A percentile compares a stretch with the other conserved stretches of the same genome.
phyloP scores from a whole-genome alignment of 2,113 vertebrate genomes.

The Acinonyx jubatus region DNA sequence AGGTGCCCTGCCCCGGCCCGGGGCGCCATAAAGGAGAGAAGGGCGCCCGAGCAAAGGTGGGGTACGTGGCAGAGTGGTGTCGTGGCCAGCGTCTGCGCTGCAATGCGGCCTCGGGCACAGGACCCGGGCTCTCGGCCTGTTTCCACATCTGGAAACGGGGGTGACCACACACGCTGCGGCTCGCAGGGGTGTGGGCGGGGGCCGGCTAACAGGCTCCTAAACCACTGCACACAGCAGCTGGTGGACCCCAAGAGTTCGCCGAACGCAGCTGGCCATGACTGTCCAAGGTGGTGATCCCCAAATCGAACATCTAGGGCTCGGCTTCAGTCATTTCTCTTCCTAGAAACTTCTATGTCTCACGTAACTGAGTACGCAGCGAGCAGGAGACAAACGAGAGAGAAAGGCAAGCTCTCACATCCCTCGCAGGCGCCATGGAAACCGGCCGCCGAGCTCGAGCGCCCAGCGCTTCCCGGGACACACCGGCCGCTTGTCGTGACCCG shows the following conservation, averaged over 20 bases:
- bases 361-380: background rate
- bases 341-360: background rate
- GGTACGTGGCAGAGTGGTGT: rapidly evolving
- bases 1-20: background rate
- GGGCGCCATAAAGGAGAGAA: background rate
- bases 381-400: background rate
- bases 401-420: background rate
- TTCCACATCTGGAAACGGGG: background rate
- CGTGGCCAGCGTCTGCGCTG: background rate
- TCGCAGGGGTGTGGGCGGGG: background rate
- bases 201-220: rapidly evolving
- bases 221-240: rapidly evolving
- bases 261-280: rapidly evolving
- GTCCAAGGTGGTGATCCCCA: rapidly evolving
- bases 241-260: rapidly evolving
- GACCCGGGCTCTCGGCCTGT: rapidly evolving
- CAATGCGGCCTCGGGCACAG: rapidly evolving
- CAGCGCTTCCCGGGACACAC: background rate
- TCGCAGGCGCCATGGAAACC: too few relatives aligned
- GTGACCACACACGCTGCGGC: rapidly evolving
- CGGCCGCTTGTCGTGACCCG: rapidly evolving
- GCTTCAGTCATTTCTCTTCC: background rate
- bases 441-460: too few relatives aligned
- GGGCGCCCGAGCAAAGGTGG: background rate
- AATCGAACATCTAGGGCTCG: background rate